Percentiles rank a stretch among this genome's conserved stretches.
phyloP scores from a whole-genome alignment of 2,888 invertebrate genomes.

The Matsumyia berberina region DNA sequence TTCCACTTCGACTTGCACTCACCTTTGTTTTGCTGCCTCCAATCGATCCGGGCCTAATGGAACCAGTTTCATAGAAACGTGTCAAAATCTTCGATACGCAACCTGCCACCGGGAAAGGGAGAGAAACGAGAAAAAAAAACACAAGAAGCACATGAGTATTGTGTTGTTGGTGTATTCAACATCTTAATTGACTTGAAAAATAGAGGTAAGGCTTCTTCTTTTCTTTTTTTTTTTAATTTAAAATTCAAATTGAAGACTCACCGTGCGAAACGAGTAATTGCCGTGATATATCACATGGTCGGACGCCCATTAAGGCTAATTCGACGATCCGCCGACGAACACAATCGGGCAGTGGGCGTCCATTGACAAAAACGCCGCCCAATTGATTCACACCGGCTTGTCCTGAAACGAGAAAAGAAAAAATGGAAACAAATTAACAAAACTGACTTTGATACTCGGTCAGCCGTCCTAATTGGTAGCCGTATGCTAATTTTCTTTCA shows the following conservation, averaged over 20 bases:
- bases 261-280: conserved; percentile 97
- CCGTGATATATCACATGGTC: conserved; percentile 98
- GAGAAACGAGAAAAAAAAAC: conserved; percentile 21
- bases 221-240: too few relatives aligned
- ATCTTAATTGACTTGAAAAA: conserved; percentile 46
- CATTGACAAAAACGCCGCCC: conserved; percentile 98
- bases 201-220: neutral
- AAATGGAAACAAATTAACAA: conserved; percentile 33
- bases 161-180: conserved; percentile 42
- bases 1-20: conserved; percentile 80
- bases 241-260: conserved; percentile 78
- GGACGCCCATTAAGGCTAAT: conserved; percentile 95
- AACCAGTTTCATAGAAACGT: conserved; percentile 98
- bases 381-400: conserved; percentile 99
- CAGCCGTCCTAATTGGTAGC: conserved; percentile 57
- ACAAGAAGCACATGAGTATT: neutral
- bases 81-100: conserved; percentile 99
- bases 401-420: conserved; percentile 86
- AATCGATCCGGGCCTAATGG: conserved; percentile 96
- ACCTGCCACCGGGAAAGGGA: conserved; percentile 84
- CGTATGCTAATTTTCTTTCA: conserved; percentile 51
- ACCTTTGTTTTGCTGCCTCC: conserved; percentile 98
- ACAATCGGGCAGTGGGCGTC: conserved; percentile 97
- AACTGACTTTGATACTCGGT: conserved; percentile 37
- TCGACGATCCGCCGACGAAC: conserved; percentile 97